Evolutionary conservation across 1,140 invertebrate species (phyloP).

Genomic region (Procambarus virginalis): DNA sequence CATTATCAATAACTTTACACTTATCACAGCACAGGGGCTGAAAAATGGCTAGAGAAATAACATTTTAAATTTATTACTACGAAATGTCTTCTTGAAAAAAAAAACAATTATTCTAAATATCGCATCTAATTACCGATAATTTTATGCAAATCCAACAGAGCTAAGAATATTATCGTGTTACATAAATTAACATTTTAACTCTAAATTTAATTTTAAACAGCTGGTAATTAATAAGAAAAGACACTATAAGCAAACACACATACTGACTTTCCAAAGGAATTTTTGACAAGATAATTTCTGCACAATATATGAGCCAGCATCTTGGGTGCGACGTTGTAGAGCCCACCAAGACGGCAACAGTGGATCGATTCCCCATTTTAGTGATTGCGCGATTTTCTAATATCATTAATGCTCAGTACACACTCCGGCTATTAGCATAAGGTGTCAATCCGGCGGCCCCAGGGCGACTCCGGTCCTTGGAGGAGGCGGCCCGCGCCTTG

Average conservation of each 20-base stretch:
- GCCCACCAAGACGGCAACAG: constrained; percentile 48
- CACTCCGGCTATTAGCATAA: constrained; percentile 61
- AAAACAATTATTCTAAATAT: background rate
- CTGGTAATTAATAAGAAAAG: too few species aligned
- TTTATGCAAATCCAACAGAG: too few species aligned
- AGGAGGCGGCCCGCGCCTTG: background rate
- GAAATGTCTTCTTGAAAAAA: background rate
- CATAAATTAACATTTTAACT: too few species aligned
- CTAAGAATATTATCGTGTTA: too few species aligned
- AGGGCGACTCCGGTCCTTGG: background rate
- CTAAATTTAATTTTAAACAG: too few species aligned
- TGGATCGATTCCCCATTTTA: constrained; percentile 51
- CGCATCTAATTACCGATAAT: background rate
- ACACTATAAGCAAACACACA: too few species aligned
- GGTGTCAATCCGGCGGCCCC: constrained; percentile 50
- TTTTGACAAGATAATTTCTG: background rate
- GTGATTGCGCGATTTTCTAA: constrained; percentile 60
- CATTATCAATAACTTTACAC: constrained; percentile 61
- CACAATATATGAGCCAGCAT: background rate
- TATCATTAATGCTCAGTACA: constrained; percentile 63
- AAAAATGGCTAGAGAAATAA: constrained; percentile 51
- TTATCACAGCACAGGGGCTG: constrained; percentile 38
- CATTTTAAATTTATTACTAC: background rate
- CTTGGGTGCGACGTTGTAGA: background rate
- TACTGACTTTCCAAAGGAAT: background rate